A percentile compares a stretch with the other conserved stretches of the same genome.
Conservation (phyloP, 2,888 invertebrate species). For the Cataglyphis livida region DNA sequence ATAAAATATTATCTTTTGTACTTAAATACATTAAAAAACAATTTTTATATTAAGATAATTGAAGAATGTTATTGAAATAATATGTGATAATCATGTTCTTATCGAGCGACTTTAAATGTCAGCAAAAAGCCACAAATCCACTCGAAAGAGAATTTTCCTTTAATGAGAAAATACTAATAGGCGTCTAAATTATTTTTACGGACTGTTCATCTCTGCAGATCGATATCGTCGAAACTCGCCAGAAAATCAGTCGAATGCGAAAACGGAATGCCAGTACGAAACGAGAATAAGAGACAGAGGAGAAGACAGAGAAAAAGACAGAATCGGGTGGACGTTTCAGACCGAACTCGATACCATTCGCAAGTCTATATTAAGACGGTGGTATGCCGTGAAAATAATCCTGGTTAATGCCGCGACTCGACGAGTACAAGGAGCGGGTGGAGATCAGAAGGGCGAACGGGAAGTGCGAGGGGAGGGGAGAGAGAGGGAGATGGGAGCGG, state of each 20-base stretch:
- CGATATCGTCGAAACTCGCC: slow-evolving; percentile 65
- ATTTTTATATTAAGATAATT: not conserved
- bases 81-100: not conserved
- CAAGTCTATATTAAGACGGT: slow-evolving; percentile 83
- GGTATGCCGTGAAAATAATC: slow-evolving; percentile 84
- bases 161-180: slow-evolving; percentile 41
- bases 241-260: slow-evolving; percentile 65
- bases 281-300: slow-evolving; percentile 1
- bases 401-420: slow-evolving; percentile 68
- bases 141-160: slow-evolving; percentile 27
- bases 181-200: slow-evolving; percentile 53
- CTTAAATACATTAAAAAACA: not conserved
- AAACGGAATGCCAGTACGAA: slow-evolving; percentile 32
- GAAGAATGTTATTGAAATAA: slow-evolving; percentile 3
- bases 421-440: slow-evolving; percentile 55
- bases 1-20: not conserved
- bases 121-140: slow-evolving; percentile 28
- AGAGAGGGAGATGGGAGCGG: slow-evolving; percentile 69
- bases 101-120: not conserved
- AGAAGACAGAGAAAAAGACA: slow-evolving; percentile 18
- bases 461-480: slow-evolving; percentile 54
- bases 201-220: slow-evolving; percentile 61
- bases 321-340: slow-evolving; percentile 63
- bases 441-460: slow-evolving; percentile 58
- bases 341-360: slow-evolving; percentile 80